Evolutionary conservation across 2,113 vertebrate genomes (phyloP), one percentile per base, ranked within the genome.

Genomic region (rat (Rattus norvegicus)): DNA sequence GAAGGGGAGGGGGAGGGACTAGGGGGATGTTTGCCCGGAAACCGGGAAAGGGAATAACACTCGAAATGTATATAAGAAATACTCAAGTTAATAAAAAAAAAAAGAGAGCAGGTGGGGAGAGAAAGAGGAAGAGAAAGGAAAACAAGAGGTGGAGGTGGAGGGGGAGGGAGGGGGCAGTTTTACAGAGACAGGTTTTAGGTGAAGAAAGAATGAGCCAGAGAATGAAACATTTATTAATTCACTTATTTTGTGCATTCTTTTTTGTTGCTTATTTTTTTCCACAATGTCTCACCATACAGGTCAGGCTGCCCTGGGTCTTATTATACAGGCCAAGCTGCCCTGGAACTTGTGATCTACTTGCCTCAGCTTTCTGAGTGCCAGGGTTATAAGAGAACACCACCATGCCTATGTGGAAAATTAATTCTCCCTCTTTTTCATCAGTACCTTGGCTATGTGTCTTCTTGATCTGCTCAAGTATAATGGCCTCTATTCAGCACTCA

Each of bases 371-470:
- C 65, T 52, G 30, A 36, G 17, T 69, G 3, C 10, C 61, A 87
- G 43, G 28, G 24, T 67, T 36, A 33, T 5, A 49, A 67, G 39
- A 43, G 17, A 49, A 20, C 19, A 67, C 17, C 63, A 49, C 10
- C 84, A 87, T 36, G 43, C 19, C 63, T 7, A 14, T 36, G 11
- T 52, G 12, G 85, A n/a, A 94, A 9, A 59, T 28, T 85, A 91
- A 84, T 91, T 90, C 30, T 83, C 16, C 73, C 39, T 72, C 26
- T 11, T 90, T 95, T 94, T 72, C 47, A 28, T 84, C 63, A 72
- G 56, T 67, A 16, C 20, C 20, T 86, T 84, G 63, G 72, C n/a
- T 81, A 84, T 56, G 4, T 47, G 24, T 36, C 85, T 89, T 65
- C 59, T 91, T 88, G 36, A 80, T 90, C 49, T 93, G 36, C n/a